Conservation (phyloP, 2,113 vertebrate species). For the Psilopogon haemacephalus region DNA sequence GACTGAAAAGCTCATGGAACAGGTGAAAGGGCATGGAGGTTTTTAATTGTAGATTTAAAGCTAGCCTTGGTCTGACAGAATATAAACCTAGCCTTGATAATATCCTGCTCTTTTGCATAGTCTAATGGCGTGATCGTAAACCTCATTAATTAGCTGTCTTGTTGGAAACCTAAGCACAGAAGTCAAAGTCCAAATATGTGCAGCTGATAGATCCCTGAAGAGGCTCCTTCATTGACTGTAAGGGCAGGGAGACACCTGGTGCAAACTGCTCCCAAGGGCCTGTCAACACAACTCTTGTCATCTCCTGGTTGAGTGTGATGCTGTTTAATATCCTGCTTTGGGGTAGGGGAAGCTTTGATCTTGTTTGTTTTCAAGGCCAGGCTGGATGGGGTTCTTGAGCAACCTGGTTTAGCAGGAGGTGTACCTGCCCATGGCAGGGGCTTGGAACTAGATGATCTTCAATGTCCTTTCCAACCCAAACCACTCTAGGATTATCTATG, state of each 20-base stretch:
- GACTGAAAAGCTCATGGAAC: background rate
- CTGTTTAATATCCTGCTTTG: background rate
- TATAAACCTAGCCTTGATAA: no score
- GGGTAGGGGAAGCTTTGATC: background rate
- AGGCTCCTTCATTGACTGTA: background rate
- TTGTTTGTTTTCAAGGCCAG: background rate
- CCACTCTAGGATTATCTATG: no score
- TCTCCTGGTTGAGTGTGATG: background rate
- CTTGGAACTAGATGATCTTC: no score
- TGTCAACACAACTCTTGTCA: background rate
- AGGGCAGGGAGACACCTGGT: background rate
- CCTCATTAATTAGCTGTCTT: background rate
- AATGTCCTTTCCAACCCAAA: no score
- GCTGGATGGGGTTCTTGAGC: no score
- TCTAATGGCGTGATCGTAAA: background rate
- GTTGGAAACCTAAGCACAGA: background rate
- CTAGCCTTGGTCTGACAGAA: background rate
- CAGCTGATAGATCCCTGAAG: fast-evolving
- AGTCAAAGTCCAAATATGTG: background rate
- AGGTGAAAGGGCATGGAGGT: background rate
- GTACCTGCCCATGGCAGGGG: no score
- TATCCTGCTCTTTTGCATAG: background rate
- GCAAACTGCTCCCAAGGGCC: background rate
- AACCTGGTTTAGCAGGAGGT: no score
- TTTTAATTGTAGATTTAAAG: background rate